Evolutionary conservation across 2,797 vertebrate genomes (phyloP).

Genomic region (Botia kubotai): DNA sequence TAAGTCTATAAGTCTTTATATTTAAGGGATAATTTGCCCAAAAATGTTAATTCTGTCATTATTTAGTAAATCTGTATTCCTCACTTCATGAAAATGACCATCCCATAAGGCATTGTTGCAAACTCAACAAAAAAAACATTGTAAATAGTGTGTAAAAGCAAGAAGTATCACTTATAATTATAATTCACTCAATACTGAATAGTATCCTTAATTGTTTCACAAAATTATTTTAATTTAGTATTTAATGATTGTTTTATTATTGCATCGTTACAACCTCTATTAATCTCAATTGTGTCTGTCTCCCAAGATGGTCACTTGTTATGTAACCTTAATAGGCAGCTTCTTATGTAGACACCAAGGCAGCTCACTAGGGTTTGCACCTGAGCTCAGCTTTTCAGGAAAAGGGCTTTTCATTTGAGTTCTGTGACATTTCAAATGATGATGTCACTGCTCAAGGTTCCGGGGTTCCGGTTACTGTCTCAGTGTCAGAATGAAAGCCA

Average conservation of each 20-base stretch:
- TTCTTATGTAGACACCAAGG: not conserved
- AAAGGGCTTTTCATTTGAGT: not conserved
- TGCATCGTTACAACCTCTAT: not conserved
- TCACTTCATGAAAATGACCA: not conserved
- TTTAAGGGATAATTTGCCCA: not conserved
- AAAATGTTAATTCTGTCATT: not conserved
- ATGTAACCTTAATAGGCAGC: not conserved
- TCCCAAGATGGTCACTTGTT: not conserved
- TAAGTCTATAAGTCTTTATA: not conserved
- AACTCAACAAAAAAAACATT: no score
- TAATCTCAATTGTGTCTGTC: not conserved
- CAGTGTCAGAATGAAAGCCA: constrained; percentile 14
- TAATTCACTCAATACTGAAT: not conserved
- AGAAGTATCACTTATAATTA: no score
- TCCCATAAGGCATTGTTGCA: no score
- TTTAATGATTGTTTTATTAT: not conserved
- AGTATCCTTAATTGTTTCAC: not conserved
- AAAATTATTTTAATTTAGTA: not conserved
- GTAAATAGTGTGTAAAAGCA: no score
- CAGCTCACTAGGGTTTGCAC: not conserved
- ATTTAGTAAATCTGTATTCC: not conserved
- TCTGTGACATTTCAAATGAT: constrained; percentile 19
- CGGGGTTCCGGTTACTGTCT: constrained; percentile 5
- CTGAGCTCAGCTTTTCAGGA: not conserved
- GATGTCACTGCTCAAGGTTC: constrained; percentile 25